Base-by-base conservation (phyloP, 1,140 invertebrate genomes). In the Drosophila malerkotliana region DNA sequence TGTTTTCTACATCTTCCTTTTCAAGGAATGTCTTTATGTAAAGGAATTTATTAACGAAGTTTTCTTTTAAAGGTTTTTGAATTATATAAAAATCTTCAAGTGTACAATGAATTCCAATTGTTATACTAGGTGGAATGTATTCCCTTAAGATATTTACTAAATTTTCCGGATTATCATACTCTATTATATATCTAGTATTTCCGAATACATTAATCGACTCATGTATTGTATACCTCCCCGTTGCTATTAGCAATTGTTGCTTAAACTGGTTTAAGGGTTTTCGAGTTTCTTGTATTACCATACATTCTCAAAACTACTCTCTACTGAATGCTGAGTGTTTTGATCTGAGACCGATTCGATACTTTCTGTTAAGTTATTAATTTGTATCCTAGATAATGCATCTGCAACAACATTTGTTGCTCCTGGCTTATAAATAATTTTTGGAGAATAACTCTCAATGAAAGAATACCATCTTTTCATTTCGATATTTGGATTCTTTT, bases 291-390 rank as follows among this genome's bases (percentile, higher is more conserved):
- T 32, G 28, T 30, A 30, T 28, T n/a, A 51, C 18, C 18, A 18
- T 18, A 18, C 12, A 12, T 81, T 73, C 51, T 53, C 64, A n/a
- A 85, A 48, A 24, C 18, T 48, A 24, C 47, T 48, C 6, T 48
- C 21, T 12, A 10, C 45, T 12, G 45, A 10, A 24, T 48, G 32
- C 32, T 34, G 32, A 9, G 32, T 34, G 32, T 34, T 8, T 34
- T 34, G 32, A 34, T 34, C 32, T 10, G 10, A 34, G 32, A 9
- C 32, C 3, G 32, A 34, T 10, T 10, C 32, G 32, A 9, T 10
- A 8, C 32, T 34, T 3, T 34, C 8, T 34, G 8, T 34, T 9
- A 34, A 9, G 8, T 34, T 34, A 34, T 34, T 34, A 9, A 34
- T 34, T 34, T 34, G 32, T 3, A 34, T 34, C 3, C 32, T 8